Conservation (phyloP, 2,797 vertebrate species). For the Choloepus didactylus region DNA sequence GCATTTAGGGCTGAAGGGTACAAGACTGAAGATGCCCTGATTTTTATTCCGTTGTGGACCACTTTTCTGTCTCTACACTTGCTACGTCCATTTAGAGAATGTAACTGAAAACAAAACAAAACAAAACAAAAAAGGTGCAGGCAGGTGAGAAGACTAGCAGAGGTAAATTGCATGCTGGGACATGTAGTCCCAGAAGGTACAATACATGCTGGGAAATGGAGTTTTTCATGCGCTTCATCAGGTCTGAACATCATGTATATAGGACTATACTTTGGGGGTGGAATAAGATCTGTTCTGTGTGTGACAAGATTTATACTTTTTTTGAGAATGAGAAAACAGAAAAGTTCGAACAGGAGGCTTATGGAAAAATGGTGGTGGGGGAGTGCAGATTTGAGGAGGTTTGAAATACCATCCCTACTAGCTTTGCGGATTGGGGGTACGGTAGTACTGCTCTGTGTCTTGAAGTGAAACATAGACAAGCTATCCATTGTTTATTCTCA, state of each 20-base stretch:
- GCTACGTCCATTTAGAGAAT: not conserved
- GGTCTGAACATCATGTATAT: not conserved
- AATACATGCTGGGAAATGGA: slow-evolving; percentile 15
- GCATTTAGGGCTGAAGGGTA: slow-evolving; percentile 16
- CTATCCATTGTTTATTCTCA: not conserved
- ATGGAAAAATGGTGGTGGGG: not conserved
- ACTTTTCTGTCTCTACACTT: slow-evolving; percentile 36
- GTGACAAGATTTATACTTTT: slow-evolving; percentile 26
- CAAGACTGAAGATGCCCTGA: slow-evolving; percentile 25
- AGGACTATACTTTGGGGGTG: not conserved
- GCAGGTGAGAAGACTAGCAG: not conserved
- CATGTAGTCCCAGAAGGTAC: not conserved
- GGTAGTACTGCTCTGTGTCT: not conserved
- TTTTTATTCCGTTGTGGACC: slow-evolving; percentile 28
- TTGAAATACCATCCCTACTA: not conserved
- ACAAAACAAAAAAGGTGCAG: not conserved
- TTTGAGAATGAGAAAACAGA: slow-evolving; percentile 31
- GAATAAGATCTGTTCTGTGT: not conserved
- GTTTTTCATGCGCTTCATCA: not conserved
- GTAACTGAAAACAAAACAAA: not conserved
- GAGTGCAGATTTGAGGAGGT: not conserved
- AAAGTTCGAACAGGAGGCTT: not conserved
- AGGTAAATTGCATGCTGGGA: not conserved
- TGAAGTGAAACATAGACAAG: not conserved
- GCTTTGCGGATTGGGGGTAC: not conserved